A percentile compares a stretch with the other conserved stretches of the same genome.
These are phyloP conservation scores for Metacarcinus magister DNA, from an alignment of 2,888 invertebrate genomes.

Conservation along the genomic window DNA sequence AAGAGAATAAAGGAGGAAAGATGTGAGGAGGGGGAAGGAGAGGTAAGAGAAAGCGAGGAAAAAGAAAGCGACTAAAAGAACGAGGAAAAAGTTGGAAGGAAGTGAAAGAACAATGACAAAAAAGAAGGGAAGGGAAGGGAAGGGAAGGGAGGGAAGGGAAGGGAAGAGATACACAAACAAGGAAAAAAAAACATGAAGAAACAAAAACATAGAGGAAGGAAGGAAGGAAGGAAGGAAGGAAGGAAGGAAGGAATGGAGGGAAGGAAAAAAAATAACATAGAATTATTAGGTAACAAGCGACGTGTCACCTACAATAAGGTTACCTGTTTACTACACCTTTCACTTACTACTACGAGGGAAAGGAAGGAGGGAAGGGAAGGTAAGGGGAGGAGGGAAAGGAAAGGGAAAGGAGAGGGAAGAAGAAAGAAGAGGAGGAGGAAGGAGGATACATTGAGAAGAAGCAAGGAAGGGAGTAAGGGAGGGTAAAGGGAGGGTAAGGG, in stretches of 20 bases:
- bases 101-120: no score
- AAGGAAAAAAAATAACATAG: no score
- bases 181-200: not conserved
- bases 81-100: no score
- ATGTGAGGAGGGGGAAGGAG: not conserved
- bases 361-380: not conserved
- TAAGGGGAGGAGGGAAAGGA: not conserved
- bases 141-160: not conserved
- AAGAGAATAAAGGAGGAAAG: not conserved
- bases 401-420: not conserved
- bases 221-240: not conserved
- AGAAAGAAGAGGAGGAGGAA: not conserved
- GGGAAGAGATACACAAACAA: not conserved
- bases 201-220: not conserved
- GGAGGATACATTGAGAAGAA: not conserved
- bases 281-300: no score
- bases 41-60: no score
- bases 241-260: no score
- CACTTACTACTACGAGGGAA: no score
- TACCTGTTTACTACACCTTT: no score
- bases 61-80: no score
- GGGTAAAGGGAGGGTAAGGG: not conserved
- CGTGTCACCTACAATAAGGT: no score
- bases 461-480: not conserved
- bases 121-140: not conserved